Evolutionary conservation across 2,113 vertebrate genomes (phyloP).

Genomic region (Albula goreensis): DNA sequence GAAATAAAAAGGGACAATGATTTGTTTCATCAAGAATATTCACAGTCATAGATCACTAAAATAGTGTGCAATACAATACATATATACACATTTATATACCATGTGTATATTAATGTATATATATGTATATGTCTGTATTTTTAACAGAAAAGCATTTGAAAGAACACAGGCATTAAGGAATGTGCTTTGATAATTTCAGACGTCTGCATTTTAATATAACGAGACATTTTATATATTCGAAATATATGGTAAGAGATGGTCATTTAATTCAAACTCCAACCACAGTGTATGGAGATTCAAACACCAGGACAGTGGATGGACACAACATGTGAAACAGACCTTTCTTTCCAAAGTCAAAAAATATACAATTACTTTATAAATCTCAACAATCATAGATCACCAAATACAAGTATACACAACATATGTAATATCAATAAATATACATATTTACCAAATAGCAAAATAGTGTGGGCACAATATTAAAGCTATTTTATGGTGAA

Average conservation of each 20-base stretch:
- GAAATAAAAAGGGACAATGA: slow-evolving; percentile 30
- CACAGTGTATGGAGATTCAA: slow-evolving; percentile 50
- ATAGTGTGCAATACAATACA: slow-evolving; percentile 30
- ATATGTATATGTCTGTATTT: slow-evolving; percentile 24
- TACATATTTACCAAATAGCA: slow-evolving; percentile 57
- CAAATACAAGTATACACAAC: slow-evolving; percentile 56
- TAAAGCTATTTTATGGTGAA: slow-evolving; percentile 51
- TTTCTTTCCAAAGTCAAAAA: slow-evolving; percentile 51
- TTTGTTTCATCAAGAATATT: slow-evolving; percentile 30
- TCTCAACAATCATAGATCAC: slow-evolving; percentile 51
- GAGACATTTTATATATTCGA: slow-evolving; percentile 43
- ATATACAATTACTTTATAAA: slow-evolving; percentile 54
- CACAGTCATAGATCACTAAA: slow-evolving; percentile 35
- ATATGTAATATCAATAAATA: slow-evolving; percentile 60
- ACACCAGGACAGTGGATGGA: slow-evolving; percentile 46
- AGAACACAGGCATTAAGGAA: slow-evolving; percentile 63
- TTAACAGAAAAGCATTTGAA: slow-evolving; percentile 55
- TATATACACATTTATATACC: slow-evolving; percentile 15
- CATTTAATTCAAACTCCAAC: slow-evolving; percentile 52
- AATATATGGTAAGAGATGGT: slow-evolving; percentile 49
- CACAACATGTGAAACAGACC: slow-evolving; percentile 43
- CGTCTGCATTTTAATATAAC: slow-evolving; percentile 55
- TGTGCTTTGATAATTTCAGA: slow-evolving; percentile 70
- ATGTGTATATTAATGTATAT: slow-evolving; percentile 29
- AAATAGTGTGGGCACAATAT: slow-evolving; percentile 53